These are phyloP conservation scores for Phaonia tiefii DNA, from an alignment of 2,888 invertebrate species.

Conservation along the genomic window DNA sequence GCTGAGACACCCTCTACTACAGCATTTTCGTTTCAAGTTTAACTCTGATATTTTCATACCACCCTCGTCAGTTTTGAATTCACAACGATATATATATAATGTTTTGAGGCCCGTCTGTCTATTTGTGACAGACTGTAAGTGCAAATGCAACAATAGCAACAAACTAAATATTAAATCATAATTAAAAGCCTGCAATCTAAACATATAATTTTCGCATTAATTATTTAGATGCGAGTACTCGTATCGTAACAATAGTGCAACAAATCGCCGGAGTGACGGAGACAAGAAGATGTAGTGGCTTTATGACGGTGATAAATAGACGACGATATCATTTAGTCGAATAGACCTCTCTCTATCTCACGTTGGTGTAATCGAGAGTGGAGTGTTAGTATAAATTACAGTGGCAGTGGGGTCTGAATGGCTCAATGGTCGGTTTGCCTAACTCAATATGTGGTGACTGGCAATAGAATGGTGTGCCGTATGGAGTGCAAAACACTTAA, in stretches of 20 bases:
- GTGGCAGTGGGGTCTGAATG: constrained; percentile 4
- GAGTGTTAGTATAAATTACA: constrained; percentile 9
- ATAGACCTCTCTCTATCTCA: not conserved
- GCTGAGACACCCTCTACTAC: too few species aligned
- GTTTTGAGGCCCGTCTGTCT: not conserved
- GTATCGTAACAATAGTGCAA: not conserved
- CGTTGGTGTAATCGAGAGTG: not conserved
- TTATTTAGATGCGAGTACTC: constrained; percentile 63
- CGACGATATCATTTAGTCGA: constrained; percentile 45
- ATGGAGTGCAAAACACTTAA: constrained; percentile 65
- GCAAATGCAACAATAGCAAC: constrained; percentile 36
- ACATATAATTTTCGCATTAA: constrained; percentile 72
- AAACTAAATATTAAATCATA: constrained; percentile 69
- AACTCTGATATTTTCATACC: not conserved
- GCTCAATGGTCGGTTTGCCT: constrained; percentile 20
- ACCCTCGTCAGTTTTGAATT: constrained; percentile 3
- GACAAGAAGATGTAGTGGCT: not conserved
- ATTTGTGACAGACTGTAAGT: constrained; percentile 1
- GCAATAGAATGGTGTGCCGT: constrained; percentile 7
- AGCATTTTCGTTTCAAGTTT: too few species aligned
- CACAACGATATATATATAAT: not conserved
- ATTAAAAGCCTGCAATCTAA: constrained; percentile 69
- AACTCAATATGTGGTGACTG: not conserved
- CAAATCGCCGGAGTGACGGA: not conserved
- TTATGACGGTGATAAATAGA: constrained; percentile 41